Base-by-base conservation (phyloP, 2,888 invertebrate genomes). In the Platycheirus rosarum region DNA sequence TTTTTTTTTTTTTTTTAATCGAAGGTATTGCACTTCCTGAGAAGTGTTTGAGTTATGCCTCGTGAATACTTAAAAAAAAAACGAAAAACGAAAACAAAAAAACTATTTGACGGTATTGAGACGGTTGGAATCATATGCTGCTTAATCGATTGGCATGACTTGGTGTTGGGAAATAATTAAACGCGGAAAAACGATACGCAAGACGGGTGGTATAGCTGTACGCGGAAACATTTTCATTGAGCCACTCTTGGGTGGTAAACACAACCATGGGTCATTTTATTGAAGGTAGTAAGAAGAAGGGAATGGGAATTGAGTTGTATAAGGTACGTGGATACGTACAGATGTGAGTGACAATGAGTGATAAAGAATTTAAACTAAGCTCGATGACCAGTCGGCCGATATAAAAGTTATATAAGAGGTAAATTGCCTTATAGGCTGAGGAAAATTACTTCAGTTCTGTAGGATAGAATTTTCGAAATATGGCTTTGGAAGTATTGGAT, bases 131-230 rank as follows among this genome's bases (percentile, higher is more conserved):
- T 44, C 44, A 53, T 29, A 35, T 42, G 51, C 14, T 32, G 44
- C 26, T 51, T 26, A 68, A 62, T 62, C 62, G 44, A 62, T 68
- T 53, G 60, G 51, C 29, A 44, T 37, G 20, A 32, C 49, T 42
- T 26, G 11, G 53, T 51, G 68, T 53, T 75, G 69, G 51, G 53
- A 51, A 68, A 46, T 68, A 63, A 48, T 16, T 79, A 74, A 80
- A 80, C 60, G 70, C 75, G 80, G 75, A 80, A 80, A 55, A 80
- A 65, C 60, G 70, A 80, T 70, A 80, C 75, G 80, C 75, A 80
- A 75, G 75, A 80, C 60, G 70, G 80, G 75, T 75, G 80, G 80
- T 70, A 60, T 44, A 75, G 40, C 74, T 57, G 69, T 68, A 69
- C 70, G 65, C 75, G 75, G 75, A 80, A 75, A 70, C 49, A 37